Conservation (phyloP, 1,140 invertebrate species). For the Zelostemma sp. region DNA sequence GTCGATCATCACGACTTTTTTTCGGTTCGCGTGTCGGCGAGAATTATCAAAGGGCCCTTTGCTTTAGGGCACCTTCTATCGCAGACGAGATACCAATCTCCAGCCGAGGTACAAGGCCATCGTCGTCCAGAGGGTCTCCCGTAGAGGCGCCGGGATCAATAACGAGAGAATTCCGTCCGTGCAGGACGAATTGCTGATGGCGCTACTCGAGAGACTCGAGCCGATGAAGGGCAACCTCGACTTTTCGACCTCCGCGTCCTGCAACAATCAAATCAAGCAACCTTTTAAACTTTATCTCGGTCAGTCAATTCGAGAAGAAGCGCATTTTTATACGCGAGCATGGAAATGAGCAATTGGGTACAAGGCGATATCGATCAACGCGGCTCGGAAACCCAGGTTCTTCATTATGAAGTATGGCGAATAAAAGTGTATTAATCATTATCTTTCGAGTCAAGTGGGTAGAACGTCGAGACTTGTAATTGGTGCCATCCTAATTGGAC, state of each 20-base stretch:
- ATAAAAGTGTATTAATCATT: conserved; percentile 33
- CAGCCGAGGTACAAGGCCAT: conserved; percentile 67
- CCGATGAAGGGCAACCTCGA: conserved; percentile 60
- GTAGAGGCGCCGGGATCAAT: conserved; percentile 64
- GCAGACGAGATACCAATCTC: conserved; percentile 66
- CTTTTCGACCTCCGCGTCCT: conserved; percentile 66
- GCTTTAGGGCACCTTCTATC: conserved; percentile 57
- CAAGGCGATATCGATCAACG: no score
- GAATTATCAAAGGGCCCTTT: conserved; percentile 17
- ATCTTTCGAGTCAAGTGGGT: conserved; percentile 31
- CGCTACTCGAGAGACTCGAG: conserved; percentile 47
- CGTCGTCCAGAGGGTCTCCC: conserved; percentile 68
- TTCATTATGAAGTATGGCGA: not conserved
- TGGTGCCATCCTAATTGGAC: conserved; percentile 59
- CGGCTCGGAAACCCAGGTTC: no score
- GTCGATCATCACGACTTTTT: conserved; percentile 27
- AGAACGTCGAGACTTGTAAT: conserved; percentile 49
- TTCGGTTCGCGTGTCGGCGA: conserved; percentile 28
- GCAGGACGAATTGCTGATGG: conserved; percentile 48
- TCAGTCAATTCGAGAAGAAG: no score
- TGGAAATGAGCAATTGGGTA: no score
- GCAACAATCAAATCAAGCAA: no score
- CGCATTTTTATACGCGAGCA: no score
- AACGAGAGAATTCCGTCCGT: conserved; percentile 62
- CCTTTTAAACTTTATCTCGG: no score